Evolutionary conservation across 2,888 invertebrate species (phyloP), one percentile per base, ranked within the genome.

Genomic region (Steromphala cineraria): DNA sequence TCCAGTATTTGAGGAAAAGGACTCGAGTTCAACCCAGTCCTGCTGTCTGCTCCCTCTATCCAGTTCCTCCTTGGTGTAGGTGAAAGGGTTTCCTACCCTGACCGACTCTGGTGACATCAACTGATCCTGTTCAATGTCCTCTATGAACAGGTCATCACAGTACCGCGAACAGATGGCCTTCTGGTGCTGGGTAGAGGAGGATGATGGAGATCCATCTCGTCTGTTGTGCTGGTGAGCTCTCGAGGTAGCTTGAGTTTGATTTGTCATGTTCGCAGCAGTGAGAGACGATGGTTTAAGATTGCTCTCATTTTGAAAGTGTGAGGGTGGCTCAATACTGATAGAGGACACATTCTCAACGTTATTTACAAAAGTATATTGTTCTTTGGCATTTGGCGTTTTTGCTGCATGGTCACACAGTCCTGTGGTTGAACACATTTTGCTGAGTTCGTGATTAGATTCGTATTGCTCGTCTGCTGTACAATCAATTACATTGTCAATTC

Each of bases 401-500:
- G 71, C 71, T 1, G 71, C 15, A 13, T 2, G 8, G 21, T 62
- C 28, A 21, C 46, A 46, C 46, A 46, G 46, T 46, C 46, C 46
- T 10, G 46, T 46, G 46, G 46, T 46, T 46, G 62, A 62, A 28
- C 62, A 62, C 19, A n/a, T 71, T 71, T 40, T 71, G 36, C 40
- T 71, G 15, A 71, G 36, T 36, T 31, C 19, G 7, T 10, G 19
- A 17, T 71, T 15, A 71, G 40, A 40, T 56, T 19, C 56, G 56
- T 19, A 24, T 21, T 19, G 24, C 36, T 71, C 71, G 36, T 71
- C 71, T n/a, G 71, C 71, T 17, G 71, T 71, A 40, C 71, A 71
- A 19, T 40, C 71, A 31, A 71, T 36, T 8, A 71, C 19, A 71
- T 71, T 71, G 71, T 71, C 71, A 36, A 71, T 71, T 36, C 71